Base-by-base conservation (phyloP, 2,888 invertebrate genomes). In the Pristionchus arcanus region DNA sequence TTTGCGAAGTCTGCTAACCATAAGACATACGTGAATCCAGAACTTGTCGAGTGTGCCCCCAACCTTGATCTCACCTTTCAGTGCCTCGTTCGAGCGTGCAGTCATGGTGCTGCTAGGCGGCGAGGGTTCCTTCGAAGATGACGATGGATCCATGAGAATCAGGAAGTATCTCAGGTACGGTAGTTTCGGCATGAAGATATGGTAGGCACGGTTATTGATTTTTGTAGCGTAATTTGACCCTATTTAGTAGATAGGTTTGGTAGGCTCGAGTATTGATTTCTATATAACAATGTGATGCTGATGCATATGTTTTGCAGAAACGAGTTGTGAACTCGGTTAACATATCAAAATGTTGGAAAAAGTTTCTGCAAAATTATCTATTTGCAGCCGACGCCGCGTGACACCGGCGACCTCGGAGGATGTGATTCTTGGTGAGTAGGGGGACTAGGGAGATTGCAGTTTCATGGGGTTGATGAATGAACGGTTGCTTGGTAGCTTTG, bases 1-100 rank as follows among this genome's bases (percentile, higher is more conserved):
- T 49, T 49, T 9, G 42, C 13, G 9, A 13, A 49, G 42, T 49
- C 11, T 11, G 13, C 42, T 42, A 42, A 9, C 9, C 42, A 42
- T 5, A 49, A 49, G 42, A 9, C 13, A 49, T 49, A 49, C 9
- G 3, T 49, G 42, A 49, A 49, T 49, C 42, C 42, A 9, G 13
- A 49, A 68, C 28, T 68, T n/a, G n/a, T 25, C 28, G 31, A 25
- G 31, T 68, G 68, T n/a, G 13, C 28, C 63, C 28, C 0, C 19
- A 25, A 19, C n/a, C 13, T 31, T 68, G 1, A 71, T 71, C 25
- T 5, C 66, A 2, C 42, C 42, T 66, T 77, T 13, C 77, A 88
- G 88, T 59, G 88, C 77, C 15, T 28, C 66, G 2, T 87, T 87
- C 87, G 87, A 87, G 42, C 87, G 87, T n/a, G 88, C 88, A 31